These are phyloP conservation scores for Coluber constrictor DNA, from an alignment of 2,797 vertebrate species.

Conservation along the genomic window DNA sequence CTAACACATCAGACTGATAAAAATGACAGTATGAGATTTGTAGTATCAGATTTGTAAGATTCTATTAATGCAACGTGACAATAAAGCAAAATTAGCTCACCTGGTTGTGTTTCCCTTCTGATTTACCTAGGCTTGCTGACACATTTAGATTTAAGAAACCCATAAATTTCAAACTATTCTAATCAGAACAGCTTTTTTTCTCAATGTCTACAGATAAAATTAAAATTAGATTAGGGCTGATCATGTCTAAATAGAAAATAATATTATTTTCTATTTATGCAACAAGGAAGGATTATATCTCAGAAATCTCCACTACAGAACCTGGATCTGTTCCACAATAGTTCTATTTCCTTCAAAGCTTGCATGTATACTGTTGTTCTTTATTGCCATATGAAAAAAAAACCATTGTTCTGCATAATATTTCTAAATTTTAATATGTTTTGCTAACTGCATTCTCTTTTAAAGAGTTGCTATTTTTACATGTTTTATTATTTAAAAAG, in stretches of 20 bases:
- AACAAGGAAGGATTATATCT: background rate
- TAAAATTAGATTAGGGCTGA: background rate
- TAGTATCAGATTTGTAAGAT: background rate
- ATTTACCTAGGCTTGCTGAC: background rate
- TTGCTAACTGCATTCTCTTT: background rate
- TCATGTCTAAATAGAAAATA: background rate
- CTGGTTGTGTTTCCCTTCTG: background rate
- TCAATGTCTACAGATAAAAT: background rate
- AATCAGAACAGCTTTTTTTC: background rate
- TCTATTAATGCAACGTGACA: background rate
- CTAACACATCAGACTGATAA: background rate
- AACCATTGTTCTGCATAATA: background rate
- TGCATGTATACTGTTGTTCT: background rate
- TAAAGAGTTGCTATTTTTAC: background rate
- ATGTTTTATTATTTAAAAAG: background rate
- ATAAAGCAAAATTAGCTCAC: background rate
- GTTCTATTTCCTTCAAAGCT: background rate
- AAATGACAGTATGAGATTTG: background rate
- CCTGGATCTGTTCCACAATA: background rate
- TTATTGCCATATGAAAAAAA: background rate
- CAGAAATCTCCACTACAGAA: background rate
- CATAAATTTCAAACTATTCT: background rate
- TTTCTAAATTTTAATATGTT: background rate
- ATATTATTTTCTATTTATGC: background rate
- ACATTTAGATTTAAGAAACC: background rate